phyloP scores from a whole-genome alignment of 2,888 invertebrate genomes.

The Drosophila subsilvestris region DNA sequence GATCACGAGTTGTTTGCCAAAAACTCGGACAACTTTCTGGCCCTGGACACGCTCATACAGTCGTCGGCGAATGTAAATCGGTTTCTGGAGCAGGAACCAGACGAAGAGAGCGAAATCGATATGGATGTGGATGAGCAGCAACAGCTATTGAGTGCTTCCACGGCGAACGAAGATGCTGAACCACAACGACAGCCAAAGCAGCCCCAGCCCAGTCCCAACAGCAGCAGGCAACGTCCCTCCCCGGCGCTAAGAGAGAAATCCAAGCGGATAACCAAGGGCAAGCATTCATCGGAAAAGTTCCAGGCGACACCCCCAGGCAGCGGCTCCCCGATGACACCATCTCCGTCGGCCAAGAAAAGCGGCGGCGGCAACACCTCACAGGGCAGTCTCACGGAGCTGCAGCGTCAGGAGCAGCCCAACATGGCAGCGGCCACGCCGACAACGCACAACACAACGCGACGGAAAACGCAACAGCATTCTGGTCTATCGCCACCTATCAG shows the following conservation, averaged over 20 bases:
- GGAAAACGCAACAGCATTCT: slow-evolving; percentile 60
- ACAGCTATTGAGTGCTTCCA: slow-evolving; percentile 14
- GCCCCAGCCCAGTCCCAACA: slow-evolving; percentile 17
- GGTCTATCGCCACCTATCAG: slow-evolving; percentile 81
- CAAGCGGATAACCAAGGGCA: slow-evolving; percentile 80
- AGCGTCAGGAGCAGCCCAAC: slow-evolving; percentile 49
- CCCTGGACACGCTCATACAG: slow-evolving; percentile 89
- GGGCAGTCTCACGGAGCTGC: slow-evolving; percentile 53
- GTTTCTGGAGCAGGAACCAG: slow-evolving; percentile 87
- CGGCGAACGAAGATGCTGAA: neutral
- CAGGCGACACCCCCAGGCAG: slow-evolving; percentile 48
- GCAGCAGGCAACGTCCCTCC: slow-evolving; percentile 56
- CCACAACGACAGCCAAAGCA: slow-evolving; percentile 53
- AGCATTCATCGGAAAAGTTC: slow-evolving; percentile 81
- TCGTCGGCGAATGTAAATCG: slow-evolving; percentile 88
- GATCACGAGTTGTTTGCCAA: slow-evolving; percentile 90
- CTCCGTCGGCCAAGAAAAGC: slow-evolving; percentile 11
- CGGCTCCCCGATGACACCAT: slow-evolving; percentile 29
- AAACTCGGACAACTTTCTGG: slow-evolving; percentile 90
- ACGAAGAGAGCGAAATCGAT: slow-evolving; percentile 67
- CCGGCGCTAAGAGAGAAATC: slow-evolving; percentile 80
- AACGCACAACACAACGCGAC: slow-evolving; percentile 46
- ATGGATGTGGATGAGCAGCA: slow-evolving; percentile 55
- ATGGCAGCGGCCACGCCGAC: slow-evolving; percentile 50
- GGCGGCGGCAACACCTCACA: slow-evolving; percentile 47